These are phyloP conservation scores for Tinamus major DNA, from an alignment of 2,797 vertebrate species.

Conservation along the genomic window DNA sequence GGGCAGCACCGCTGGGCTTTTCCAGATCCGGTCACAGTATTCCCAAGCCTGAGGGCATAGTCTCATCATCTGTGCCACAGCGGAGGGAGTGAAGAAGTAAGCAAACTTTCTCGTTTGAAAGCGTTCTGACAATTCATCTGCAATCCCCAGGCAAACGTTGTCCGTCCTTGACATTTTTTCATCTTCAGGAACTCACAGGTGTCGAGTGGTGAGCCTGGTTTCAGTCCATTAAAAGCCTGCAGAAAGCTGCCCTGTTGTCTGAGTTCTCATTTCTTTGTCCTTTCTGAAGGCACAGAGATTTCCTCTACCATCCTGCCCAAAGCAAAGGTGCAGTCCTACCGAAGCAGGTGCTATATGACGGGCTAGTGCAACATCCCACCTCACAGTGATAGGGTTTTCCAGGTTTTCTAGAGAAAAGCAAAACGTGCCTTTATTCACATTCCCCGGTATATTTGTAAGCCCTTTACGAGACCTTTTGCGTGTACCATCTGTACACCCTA, in stretches of 20 bases:
- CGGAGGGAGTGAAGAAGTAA: not conserved
- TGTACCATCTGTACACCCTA: not conserved
- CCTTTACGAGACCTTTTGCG: not conserved
- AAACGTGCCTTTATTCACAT: not conserved
- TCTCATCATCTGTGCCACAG: fast-evolving
- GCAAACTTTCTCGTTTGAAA: not conserved
- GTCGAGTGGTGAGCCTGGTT: not conserved
- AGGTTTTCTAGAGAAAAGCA: not conserved
- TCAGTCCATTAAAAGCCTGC: not conserved
- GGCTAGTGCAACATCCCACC: not conserved
- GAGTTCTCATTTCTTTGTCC: not conserved
- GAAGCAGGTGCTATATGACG: not conserved
- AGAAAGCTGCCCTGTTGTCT: not conserved
- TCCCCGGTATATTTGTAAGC: fast-evolving
- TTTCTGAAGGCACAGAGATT: not conserved
- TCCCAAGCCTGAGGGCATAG: not conserved
- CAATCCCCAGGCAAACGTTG: not conserved
- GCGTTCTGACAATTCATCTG: not conserved
- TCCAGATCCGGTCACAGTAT: not conserved
- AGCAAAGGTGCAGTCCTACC: not conserved
- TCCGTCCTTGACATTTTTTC: not conserved
- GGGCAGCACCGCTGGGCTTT: not conserved
- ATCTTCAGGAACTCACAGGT: not conserved
- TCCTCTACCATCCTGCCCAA: not conserved
- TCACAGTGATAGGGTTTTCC: not conserved